A percentile compares a stretch with the other conserved stretches of the same genome.
Conservation (phyloP, 1,140 invertebrate genomes). For the Phocides pigmalion region DNA sequence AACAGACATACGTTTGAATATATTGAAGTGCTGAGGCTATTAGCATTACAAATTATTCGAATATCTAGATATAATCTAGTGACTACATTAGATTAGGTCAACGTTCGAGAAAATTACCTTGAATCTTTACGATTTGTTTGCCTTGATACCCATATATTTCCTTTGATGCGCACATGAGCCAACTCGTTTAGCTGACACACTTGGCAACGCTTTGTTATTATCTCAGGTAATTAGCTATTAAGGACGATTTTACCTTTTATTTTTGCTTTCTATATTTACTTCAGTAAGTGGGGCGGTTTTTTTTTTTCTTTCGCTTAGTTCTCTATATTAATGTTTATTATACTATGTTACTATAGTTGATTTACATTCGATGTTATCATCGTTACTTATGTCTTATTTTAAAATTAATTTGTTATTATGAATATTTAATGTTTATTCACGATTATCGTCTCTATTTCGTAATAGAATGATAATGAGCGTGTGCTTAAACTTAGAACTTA, state of each 20-base stretch:
- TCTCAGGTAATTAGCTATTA: conserved; percentile 17
- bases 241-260: conserved; percentile 14
- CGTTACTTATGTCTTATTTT: too few relatives aligned
- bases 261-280: conserved; percentile 16
- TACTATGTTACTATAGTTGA: too few relatives aligned
- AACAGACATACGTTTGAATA: too few relatives aligned
- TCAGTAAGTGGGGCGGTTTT: neutral
- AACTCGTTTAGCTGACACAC: conserved; percentile 33
- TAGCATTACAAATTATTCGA: too few relatives aligned
- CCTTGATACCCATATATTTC: conserved; percentile 33
- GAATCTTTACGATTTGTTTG: conserved; percentile 36
- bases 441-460: too few relatives aligned
- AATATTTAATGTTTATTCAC: too few relatives aligned
- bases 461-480: too few relatives aligned
- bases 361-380: too few relatives aligned
- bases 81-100: conserved; percentile 30
- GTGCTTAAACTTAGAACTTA: too few relatives aligned
- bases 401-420: too few relatives aligned
- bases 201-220: conserved; percentile 26
- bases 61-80: neutral
- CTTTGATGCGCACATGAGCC: conserved; percentile 38
- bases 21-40: too few relatives aligned
- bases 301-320: neutral
- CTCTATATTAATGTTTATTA: neutral
- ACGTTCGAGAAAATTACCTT: conserved; percentile 35